These are phyloP conservation scores for Podilymbus podiceps DNA, from an alignment of 2,113 vertebrate species.

Conservation along the genomic window DNA sequence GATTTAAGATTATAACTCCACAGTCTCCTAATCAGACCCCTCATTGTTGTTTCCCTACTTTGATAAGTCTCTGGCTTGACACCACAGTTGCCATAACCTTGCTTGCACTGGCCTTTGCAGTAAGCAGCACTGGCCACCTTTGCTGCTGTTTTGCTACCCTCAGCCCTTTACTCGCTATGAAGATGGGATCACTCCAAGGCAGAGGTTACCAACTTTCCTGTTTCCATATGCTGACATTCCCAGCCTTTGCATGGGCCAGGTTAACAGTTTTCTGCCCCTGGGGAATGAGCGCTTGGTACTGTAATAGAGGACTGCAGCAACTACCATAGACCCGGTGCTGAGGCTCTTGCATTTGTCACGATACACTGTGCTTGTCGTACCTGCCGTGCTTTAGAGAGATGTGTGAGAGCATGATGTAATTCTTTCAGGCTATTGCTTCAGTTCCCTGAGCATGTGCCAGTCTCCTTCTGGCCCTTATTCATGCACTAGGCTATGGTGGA, in stretches of 20 bases:
- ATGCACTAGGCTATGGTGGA: not conserved
- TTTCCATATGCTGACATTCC: not conserved
- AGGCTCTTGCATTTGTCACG: not conserved
- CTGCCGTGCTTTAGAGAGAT: not conserved
- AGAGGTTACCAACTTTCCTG: not conserved
- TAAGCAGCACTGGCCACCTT: not conserved
- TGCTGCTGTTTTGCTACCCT: not conserved
- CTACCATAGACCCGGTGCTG: not conserved
- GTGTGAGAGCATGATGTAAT: rapidly evolving
- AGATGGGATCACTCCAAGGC: not conserved
- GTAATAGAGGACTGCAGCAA: not conserved
- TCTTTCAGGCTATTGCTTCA: not conserved
- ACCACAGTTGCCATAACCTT: not conserved
- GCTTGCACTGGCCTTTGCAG: not conserved
- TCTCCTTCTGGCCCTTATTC: not conserved
- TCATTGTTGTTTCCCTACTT: not conserved
- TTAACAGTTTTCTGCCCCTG: not conserved
- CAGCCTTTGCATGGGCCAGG: not conserved
- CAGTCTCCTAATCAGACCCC: not conserved
- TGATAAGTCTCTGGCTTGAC: not conserved
- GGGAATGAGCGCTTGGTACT: not conserved
- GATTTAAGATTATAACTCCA: not conserved
- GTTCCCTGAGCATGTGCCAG: not conserved
- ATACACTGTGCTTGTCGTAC: not conserved
- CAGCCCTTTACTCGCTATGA: not conserved